These are phyloP conservation scores for Argyrosomus regius DNA, from an alignment of 2,797 vertebrate species.

Conservation along the genomic window DNA sequence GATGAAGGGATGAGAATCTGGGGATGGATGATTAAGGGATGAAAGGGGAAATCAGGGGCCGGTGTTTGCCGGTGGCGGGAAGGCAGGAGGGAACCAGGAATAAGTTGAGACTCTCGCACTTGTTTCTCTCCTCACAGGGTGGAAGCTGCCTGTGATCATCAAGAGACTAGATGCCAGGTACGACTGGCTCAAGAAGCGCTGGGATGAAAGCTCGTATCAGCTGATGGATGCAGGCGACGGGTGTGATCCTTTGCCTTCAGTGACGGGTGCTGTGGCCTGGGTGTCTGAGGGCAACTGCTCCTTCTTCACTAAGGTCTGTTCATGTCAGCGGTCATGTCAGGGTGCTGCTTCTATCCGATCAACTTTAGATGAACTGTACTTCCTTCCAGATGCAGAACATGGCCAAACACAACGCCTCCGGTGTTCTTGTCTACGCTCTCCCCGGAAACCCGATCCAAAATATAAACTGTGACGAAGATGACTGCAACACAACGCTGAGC, in stretches of 20 bases:
- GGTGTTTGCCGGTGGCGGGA: no score
- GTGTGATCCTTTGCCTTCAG: constrained; percentile 62
- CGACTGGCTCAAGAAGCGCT: constrained; percentile 82
- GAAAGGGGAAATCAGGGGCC: no score
- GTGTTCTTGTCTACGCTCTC: constrained; percentile 82
- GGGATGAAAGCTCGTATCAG: constrained; percentile 62
- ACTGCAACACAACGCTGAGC: constrained; percentile 74
- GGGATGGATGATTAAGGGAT: no score
- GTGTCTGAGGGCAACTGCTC: constrained; percentile 86
- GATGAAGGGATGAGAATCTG: no score
- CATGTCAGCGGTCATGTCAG: background rate
- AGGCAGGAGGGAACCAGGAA: no score
- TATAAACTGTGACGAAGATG: constrained; percentile 83
- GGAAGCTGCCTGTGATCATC: constrained; percentile 75
- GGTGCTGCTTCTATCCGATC: no score
- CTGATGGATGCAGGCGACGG: constrained; percentile 81
- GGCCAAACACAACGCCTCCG: constrained; percentile 81
- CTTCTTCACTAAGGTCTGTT: constrained; percentile 85
- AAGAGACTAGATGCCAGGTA: constrained; percentile 86
- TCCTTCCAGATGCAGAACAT: constrained; percentile 82
- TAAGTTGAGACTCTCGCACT: no score
- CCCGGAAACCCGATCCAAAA: constrained; percentile 82
- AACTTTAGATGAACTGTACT: background rate
- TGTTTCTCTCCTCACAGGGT: constrained; percentile 68
- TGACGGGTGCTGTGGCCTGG: constrained; percentile 83